phyloP scores from a whole-genome alignment of 2,113 vertebrate species.

The Drymodes brunneopygia region DNA sequence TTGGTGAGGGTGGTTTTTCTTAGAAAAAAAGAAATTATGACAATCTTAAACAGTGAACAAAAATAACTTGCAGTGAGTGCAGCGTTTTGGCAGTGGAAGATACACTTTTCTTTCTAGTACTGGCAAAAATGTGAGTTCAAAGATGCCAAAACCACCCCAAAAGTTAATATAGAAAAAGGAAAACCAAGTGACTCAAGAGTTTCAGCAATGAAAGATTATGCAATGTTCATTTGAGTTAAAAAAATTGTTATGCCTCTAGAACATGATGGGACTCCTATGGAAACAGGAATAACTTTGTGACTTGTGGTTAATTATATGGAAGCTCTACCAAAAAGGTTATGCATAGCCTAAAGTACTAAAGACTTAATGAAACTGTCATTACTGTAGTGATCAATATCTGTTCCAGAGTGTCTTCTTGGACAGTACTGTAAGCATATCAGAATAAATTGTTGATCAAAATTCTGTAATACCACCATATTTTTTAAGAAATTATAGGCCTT shows the following conservation, averaged over 20 bases:
- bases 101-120: neutral
- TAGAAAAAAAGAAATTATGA: neutral
- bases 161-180: neutral
- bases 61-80: neutral
- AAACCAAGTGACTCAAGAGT: neutral
- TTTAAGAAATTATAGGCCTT: neutral
- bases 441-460: neutral
- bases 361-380: conserved; percentile 3
- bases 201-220: neutral
- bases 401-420: neutral
- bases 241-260: neutral
- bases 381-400: neutral
- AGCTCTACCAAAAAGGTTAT: conserved; percentile 16
- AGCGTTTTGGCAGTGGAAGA: neutral
- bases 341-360: neutral
- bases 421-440: neutral
- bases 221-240: neutral
- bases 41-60: neutral
- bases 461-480: neutral
- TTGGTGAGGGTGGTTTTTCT: neutral
- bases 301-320: conserved; percentile 4
- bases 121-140: neutral
- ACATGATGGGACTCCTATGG: neutral
- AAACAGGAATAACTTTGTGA: neutral
- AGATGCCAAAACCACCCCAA: neutral